These are phyloP conservation scores for Sinonovacula constricta DNA, from an alignment of 1,140 invertebrate genomes.

Conservation along the genomic window DNA sequence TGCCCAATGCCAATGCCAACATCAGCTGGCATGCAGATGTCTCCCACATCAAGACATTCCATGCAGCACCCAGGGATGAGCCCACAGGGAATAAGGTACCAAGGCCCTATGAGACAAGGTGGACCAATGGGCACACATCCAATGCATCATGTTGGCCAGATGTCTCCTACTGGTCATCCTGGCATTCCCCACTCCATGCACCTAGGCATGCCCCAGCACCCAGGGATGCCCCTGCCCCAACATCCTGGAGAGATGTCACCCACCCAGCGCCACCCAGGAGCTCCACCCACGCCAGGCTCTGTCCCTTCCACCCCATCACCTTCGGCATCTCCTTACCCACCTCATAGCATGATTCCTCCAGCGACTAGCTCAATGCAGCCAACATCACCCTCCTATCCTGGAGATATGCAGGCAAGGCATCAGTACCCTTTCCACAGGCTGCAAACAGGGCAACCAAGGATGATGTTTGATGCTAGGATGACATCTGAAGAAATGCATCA, in stretches of 20 bases:
- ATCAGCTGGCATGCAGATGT: constrained; percentile 33
- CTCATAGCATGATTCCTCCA: constrained; percentile 16
- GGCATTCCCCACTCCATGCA: constrained; percentile 25
- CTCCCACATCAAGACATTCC: constrained; percentile 25
- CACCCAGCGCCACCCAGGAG: constrained; percentile 36
- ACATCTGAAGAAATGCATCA: constrained; percentile 30
- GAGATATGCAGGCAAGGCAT: constrained; percentile 10
- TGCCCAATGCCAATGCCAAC: constrained; percentile 13
- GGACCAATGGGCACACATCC: constrained; percentile 11
- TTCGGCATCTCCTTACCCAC: constrained; percentile 26
- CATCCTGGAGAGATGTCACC: constrained; percentile 27
- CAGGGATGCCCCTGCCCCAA: constrained; percentile 18
- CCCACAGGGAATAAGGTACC: constrained; percentile 28
- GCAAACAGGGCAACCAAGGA: constrained; percentile 24
- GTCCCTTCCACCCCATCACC: constrained; percentile 41
- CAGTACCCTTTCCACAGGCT: constrained; percentile 41
- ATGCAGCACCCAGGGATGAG: constrained; percentile 41
- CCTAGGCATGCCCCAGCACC: not conserved
- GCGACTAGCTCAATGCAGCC: not conserved
- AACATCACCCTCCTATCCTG: constrained; percentile 13
- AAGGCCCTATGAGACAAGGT: constrained; percentile 26
- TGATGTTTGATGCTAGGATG: constrained; percentile 37
- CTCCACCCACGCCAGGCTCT: constrained; percentile 29
- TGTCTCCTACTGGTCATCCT: constrained; percentile 42
- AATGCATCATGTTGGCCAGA: constrained; percentile 24